phyloP scores from a whole-genome alignment of 2,797 vertebrate genomes.

The Pangasius djambal region DNA sequence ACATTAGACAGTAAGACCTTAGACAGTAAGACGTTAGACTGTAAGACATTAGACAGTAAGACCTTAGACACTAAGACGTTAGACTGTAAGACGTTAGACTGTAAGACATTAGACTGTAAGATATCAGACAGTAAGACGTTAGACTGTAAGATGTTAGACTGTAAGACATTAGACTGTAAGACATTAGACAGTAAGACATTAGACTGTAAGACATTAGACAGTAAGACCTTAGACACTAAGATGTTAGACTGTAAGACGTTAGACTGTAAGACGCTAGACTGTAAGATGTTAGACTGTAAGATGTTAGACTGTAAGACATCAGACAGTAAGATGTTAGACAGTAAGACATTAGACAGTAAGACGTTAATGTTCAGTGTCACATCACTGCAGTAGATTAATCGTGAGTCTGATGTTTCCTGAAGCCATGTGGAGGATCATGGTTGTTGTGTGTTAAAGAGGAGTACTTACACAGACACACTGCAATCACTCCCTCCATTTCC shows the following conservation, averaged over 20 bases:
- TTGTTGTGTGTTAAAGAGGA: neutral
- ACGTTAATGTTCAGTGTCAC: neutral
- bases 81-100: neutral
- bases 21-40: no score
- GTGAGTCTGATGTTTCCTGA: neutral
- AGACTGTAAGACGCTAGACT: neutral
- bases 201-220: neutral
- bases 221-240: neutral
- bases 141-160: neutral
- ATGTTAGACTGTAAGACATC: neutral
- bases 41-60: neutral
- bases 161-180: no score
- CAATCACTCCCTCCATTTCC: neutral
- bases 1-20: no score
- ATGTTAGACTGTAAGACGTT: neutral
- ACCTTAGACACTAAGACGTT: neutral
- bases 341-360: neutral
- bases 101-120: no score
- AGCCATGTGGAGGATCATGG: neutral
- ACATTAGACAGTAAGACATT: no score
- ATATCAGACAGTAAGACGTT: neutral
- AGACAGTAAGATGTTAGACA: neutral
- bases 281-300: neutral
- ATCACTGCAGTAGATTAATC: neutral
- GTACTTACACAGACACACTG: neutral